phyloP scores from a whole-genome alignment of 2,888 invertebrate genomes.

The Thelaira solivaga region DNA sequence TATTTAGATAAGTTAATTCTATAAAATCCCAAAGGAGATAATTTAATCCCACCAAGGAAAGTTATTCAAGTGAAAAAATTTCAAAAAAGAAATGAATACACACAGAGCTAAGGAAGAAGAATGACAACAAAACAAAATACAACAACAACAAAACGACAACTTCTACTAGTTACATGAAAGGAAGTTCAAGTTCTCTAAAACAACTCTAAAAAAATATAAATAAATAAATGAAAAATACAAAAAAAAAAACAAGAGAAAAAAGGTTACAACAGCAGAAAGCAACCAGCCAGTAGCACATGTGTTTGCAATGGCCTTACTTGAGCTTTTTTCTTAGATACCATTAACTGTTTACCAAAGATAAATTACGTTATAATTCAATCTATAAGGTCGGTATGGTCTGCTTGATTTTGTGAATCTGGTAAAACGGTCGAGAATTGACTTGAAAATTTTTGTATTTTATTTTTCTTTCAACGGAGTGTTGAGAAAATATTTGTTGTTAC shows the following conservation, averaged over 20 bases:
- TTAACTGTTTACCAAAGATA: constrained; percentile 54
- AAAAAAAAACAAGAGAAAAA: background rate
- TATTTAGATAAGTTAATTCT: constrained; percentile 70
- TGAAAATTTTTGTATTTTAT: background rate
- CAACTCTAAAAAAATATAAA: too few species aligned
- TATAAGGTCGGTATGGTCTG: constrained; percentile 1
- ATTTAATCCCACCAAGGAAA: constrained; percentile 75
- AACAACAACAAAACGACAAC: background rate
- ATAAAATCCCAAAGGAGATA: constrained; percentile 74
- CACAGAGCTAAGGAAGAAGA: constrained; percentile 60
- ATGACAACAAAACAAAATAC: constrained; percentile 15
- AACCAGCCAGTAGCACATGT: background rate
- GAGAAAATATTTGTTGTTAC: too few species aligned
- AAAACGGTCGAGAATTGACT: background rate
- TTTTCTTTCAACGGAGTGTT: background rate
- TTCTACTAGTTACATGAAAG: too few species aligned
- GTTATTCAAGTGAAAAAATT: constrained; percentile 75
- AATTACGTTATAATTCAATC: constrained; percentile 26
- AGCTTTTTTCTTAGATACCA: constrained; percentile 38
- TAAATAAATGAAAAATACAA: background rate
- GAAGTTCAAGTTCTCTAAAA: too few species aligned
- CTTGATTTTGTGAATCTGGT: too few species aligned
- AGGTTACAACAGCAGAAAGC: constrained; percentile 7
- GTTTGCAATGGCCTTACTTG: background rate
- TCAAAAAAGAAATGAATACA: constrained; percentile 71